Evolutionary conservation across 2,113 vertebrate species (phyloP).

Genomic region (Phalacrocorax aristotelis): DNA sequence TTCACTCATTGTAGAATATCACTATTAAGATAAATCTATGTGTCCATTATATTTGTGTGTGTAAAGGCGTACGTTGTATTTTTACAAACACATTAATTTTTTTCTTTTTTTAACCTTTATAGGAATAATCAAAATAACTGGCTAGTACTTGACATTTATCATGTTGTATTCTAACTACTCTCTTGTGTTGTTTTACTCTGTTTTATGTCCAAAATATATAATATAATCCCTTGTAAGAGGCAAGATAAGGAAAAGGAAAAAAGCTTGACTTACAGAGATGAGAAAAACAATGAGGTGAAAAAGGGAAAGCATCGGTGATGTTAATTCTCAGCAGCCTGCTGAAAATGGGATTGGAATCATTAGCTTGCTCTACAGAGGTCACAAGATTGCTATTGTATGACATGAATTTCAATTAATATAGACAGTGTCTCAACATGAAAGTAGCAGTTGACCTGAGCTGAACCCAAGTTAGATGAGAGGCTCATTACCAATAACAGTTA

Average conservation of each 20-base stretch:
- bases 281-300: not conserved
- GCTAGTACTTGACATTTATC: not conserved
- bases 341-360: not conserved
- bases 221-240: not conserved
- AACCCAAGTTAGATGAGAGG: not conserved
- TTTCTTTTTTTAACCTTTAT: not conserved
- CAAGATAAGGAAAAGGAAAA: not conserved
- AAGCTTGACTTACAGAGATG: not conserved
- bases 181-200: not conserved
- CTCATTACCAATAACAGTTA: not conserved
- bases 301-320: not conserved
- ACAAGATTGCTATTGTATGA: not conserved
- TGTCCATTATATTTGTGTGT: not conserved
- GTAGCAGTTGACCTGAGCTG: conserved; percentile 31
- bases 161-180: not conserved
- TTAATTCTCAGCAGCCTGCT: not conserved
- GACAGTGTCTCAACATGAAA: not conserved
- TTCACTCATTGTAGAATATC: not conserved
- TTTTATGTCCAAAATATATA: not conserved
- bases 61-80: not conserved
- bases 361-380: not conserved
- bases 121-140: not conserved
- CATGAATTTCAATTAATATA: conserved; percentile 42
- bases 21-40: not conserved
- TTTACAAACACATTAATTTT: not conserved